These are phyloP conservation scores for Hiodon alosoides DNA, from an alignment of 2,113 vertebrate genomes.

Conservation along the genomic window DNA sequence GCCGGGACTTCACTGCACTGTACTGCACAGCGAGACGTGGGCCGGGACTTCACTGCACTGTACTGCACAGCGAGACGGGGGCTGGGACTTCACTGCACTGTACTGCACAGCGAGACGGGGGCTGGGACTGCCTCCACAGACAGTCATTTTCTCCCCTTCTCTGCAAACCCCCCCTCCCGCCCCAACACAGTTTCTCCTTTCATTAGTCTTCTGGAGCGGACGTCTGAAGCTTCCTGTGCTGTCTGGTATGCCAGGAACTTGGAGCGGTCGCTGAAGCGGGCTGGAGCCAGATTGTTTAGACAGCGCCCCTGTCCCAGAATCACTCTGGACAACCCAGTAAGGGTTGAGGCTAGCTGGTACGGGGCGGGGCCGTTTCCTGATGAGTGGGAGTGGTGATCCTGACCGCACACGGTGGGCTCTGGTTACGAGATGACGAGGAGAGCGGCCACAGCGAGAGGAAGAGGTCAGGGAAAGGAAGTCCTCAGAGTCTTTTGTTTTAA, in stretches of 20 bases:
- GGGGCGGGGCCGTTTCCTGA: background rate
- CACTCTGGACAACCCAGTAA: background rate
- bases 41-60: too few relatives aligned
- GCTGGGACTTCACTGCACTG: too few relatives aligned
- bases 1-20: too few relatives aligned
- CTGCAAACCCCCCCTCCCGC: background rate
- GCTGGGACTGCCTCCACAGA: background rate
- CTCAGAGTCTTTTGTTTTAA: too few relatives aligned
- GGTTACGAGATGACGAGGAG: too few relatives aligned
- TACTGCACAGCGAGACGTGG: too few relatives aligned
- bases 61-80: too few relatives aligned
- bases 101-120: background rate
- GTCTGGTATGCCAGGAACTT: conserved; percentile 44
- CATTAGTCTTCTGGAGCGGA: conserved; percentile 25
- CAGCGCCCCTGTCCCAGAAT: conserved; percentile 34
- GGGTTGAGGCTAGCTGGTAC: background rate
- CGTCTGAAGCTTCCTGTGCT: conserved; percentile 47
- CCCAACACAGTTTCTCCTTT: background rate
- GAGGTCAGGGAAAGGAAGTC: too few relatives aligned
- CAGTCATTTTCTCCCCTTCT: background rate
- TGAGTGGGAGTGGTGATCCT: too few relatives aligned
- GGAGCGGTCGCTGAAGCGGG: background rate
- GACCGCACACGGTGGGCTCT: too few relatives aligned
- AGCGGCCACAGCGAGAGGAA: too few relatives aligned
- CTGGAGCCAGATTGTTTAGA: conserved; percentile 37